Evolutionary conservation across 1,140 invertebrate genomes (phyloP), one percentile per base, ranked within the genome.

Genomic region (Oncopodura yosiiana): DNA sequence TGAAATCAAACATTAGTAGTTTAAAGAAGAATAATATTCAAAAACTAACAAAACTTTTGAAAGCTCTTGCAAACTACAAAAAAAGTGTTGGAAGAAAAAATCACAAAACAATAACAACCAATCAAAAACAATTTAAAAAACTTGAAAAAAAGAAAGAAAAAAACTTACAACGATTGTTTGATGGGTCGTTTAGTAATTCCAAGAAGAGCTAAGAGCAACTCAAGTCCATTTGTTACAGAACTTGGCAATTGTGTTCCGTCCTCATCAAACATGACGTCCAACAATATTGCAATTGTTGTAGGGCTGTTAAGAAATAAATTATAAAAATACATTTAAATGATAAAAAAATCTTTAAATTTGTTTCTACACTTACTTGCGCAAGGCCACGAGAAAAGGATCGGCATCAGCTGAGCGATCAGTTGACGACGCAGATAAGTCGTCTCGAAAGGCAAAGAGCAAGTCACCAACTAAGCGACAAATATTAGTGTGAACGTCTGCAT

Each of bases 371-470:
- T 49, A 63, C 57, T 54, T 59, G 36, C 46, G 49, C 57, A 63
- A 60, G 56, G 61, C 61, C 29, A 59, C 34, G 18, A 63, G 45
- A 38, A 63, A 63, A 21, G 57, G 56, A 48, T 63, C 57, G 24
- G 56, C 49, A 37, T 63, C 54, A 9, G 30, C 56, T 27, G 44
- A 41, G 19, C 57, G 50, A 36, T 55, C 58, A 55, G 55, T 52
- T 23, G 58, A 53, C 39, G 53, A 45, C 57, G 56, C 56, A 60
- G 57, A 59, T 54, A 49, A 29, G 34, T 63, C 61, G 39, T 63
- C 61, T 51, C 55, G 49, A 54, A 63, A 63, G 58, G 61, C 61
- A 58, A 48, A 57, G 6, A 64, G 46, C 50, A 64, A 52, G 53
- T 64, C 58, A n/a, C 55, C 55, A 11, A 64, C 53, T 49, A 64